Conservation (phyloP, 2,113 vertebrate species). For the Microtus ochrogaster region DNA sequence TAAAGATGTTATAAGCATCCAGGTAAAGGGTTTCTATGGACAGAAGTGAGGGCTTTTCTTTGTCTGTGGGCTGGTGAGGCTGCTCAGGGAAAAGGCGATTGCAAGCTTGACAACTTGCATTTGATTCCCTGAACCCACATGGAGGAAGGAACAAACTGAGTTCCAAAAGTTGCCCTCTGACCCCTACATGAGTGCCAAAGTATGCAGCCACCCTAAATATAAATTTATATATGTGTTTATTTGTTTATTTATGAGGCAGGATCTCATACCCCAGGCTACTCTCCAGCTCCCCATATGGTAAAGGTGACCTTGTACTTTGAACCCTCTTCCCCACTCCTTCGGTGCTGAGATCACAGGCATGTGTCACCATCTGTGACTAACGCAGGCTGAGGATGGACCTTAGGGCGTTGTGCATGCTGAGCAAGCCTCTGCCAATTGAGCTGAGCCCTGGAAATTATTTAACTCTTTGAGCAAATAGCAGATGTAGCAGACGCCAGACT, state of each 20-base stretch:
- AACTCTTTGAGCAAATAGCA: not conserved
- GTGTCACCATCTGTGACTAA: not conserved
- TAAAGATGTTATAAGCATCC: not conserved
- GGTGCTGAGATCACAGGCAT: not conserved
- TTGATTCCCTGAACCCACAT: not conserved
- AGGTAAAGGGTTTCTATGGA: too few relatives aligned
- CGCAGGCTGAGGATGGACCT: not conserved
- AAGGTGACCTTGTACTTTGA: not conserved
- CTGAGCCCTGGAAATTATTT: not conserved
- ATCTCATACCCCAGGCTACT: not conserved
- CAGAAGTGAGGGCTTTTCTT: not conserved
- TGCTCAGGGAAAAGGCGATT: not conserved
- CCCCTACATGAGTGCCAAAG: not conserved
- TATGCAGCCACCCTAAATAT: too few relatives aligned
- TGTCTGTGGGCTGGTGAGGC: not conserved
- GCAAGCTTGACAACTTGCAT: not conserved
- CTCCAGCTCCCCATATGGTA: not conserved
- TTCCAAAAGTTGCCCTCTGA: not conserved
- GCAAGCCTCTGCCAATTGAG: not conserved
- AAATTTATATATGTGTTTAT: not conserved
- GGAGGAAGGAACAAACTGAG: not conserved
- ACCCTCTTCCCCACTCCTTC: too few relatives aligned
- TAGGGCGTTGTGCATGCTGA: not conserved
- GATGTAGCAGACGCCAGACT: too few relatives aligned
- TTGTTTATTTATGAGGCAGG: not conserved